Evolutionary conservation across 2,888 invertebrate species (phyloP), one percentile per base, ranked within the genome.

Genomic region (Prosopocoilus inquinatus): DNA sequence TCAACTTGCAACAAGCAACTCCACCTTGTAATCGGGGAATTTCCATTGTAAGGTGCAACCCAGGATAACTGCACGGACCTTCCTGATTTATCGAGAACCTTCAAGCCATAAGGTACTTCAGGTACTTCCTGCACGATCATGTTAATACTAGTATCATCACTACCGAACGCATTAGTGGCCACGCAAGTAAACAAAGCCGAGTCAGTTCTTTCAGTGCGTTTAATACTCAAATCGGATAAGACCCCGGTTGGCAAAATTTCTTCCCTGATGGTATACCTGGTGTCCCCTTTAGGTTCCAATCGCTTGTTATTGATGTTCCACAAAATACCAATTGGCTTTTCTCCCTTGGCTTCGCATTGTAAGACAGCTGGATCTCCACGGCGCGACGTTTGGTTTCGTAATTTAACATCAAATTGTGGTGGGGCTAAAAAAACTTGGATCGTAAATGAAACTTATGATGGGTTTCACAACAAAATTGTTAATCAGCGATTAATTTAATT

Each of bases 241-340:
- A 94, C 93, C 53, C 94, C 94, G 65, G 91, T 91, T 0, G 90
- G 88, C 51, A 93, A 77, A 68, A 92, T 93, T 78, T 94, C 94
- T 77, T 94, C 94, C 70, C 91, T 82, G 62, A 91, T 90, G 8
- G 91, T 91, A 76, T 90, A 91, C 47, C 91, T 86, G 48, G 90
- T 90, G 74, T 94, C 93, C 70, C 94, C 93, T 78, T 94, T 93
- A 49, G 93, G 89, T 77, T 95, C 94, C 63, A 94, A 80, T 28
- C 94, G 87, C 78, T 92, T 93, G 79, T 92, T 93, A 79, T 94
- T 93, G 86, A 94, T 94, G 80, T 93, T 94, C 94, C 95, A 95
- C 60, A 93, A 82, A 62, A 95, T 94, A 65, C 94, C 94, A 75
- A 95, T 94, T 33, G 95, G 95, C 82, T 93, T 93, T 77, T 95